A percentile compares a stretch with the other conserved stretches of the same genome.
Evolutionary conservation across 2,797 vertebrate species (phyloP).

Genomic region (Salarias fasciatus): DNA sequence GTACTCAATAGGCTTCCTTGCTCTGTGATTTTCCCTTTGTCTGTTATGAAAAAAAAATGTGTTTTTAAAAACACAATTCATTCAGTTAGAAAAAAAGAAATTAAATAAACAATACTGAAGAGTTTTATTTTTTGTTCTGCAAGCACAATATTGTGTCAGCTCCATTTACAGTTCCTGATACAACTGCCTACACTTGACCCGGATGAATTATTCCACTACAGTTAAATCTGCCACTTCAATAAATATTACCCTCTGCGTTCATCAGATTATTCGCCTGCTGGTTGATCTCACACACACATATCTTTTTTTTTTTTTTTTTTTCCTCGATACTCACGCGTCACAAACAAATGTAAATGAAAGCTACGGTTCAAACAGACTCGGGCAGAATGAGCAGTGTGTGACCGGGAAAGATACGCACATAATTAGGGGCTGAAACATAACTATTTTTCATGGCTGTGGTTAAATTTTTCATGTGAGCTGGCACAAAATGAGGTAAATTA

Average conservation of each 20-base stretch:
- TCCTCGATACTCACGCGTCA: slow-evolving; percentile 13
- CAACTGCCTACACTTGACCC: slow-evolving; percentile 7
- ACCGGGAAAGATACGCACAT: slow-evolving; percentile 44
- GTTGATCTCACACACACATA: slow-evolving; percentile 5
- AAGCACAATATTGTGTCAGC: not conserved
- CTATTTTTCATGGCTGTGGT: slow-evolving; percentile 41
- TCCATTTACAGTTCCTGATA: slow-evolving; percentile 3
- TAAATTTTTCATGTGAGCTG: slow-evolving; percentile 58
- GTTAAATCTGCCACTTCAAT: slow-evolving; percentile 7
- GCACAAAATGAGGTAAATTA: slow-evolving; percentile 63
- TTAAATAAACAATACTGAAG: not conserved
- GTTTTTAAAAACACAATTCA: too few species aligned
- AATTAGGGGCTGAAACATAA: slow-evolving; percentile 48
- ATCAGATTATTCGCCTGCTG: slow-evolving; percentile 18
- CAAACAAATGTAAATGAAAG: slow-evolving; percentile 35
- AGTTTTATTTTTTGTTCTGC: not conserved
- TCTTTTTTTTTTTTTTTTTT: not conserved
- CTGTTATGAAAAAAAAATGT: too few species aligned
- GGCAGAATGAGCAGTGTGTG: slow-evolving; percentile 14
- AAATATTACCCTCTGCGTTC: slow-evolving; percentile 4
- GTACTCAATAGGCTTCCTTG: too few species aligned
- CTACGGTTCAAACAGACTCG: slow-evolving; percentile 20
- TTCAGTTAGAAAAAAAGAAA: not conserved
- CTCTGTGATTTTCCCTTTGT: too few species aligned
- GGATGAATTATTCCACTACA: not conserved